Base-by-base conservation (phyloP, 2,113 vertebrate species). In the Oxyruncus cristatus region DNA sequence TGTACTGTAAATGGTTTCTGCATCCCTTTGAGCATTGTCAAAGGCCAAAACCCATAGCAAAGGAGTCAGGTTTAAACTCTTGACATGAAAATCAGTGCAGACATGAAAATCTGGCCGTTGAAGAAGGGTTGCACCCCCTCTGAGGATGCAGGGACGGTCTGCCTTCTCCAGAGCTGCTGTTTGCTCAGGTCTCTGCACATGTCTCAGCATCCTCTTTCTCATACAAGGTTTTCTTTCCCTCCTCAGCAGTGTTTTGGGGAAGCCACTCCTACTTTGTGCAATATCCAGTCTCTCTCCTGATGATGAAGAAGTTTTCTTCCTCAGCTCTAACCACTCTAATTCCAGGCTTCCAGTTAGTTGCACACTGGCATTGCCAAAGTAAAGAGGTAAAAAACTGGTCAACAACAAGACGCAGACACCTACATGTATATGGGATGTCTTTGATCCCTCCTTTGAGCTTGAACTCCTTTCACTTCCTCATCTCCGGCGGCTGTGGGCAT, bases 21-120 rank as follows among this genome's bases (percentile, higher is more conserved):
- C 24, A 62, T 42, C 35, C n/a, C 46, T 87, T 26, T 46, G 65
- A 89, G 41, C 24, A 49, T 39, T 80, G 63, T 35, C 87, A 74
- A 35, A 68, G 32, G 70, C 50, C 56, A 90, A 91, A 93, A 67
- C 39, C 70, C 61, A 63, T 37, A 84, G 65, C 80, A 74, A 90
- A 88, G 37, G 18, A 81, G 67, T 56, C 30, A 72, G 80, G 21
- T 46, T 84, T 65, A 83, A 95, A 92, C 83, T 15, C 9, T 46
- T 56, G 44, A 86, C 32, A 14, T 44, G 39, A 93, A 81, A 85
- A 74, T 42, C 27, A 27, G 41, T n/a, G n/a, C n/a, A n/a, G n/a
- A n/a, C n/a, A n/a, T n/a, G n/a, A n/a, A n/a, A n/a, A 16, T 55
- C 68, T 63, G 50, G 8, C 50, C n/a, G 16, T 59, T 0, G 0